A percentile compares a stretch with the other conserved stretches of the same genome.
Conservation (phyloP, 2,888 invertebrate species). For the Pandemis corylana region DNA sequence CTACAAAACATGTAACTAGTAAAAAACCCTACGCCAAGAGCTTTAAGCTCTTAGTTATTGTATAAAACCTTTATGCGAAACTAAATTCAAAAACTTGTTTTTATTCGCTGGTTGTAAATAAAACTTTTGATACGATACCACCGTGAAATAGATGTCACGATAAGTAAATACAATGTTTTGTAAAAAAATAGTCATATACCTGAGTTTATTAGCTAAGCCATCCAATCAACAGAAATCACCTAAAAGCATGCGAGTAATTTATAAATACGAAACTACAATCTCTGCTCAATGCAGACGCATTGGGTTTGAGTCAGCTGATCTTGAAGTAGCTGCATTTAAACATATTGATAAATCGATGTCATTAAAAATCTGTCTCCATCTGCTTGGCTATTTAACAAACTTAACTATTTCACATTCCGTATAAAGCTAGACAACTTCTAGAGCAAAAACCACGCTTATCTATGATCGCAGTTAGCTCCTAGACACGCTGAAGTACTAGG, state of each 20-base stretch:
- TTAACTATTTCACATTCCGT: constrained; percentile 23
- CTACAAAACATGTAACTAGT: no score
- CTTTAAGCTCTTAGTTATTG: no score
- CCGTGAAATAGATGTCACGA: not conserved
- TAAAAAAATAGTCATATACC: no score
- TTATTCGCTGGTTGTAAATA: not conserved
- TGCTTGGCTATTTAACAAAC: not conserved
- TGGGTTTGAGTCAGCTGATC: not conserved
- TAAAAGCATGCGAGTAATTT: not conserved
- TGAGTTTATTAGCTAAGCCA: not conserved
- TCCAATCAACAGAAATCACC: not conserved
- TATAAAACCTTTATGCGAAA: not conserved
- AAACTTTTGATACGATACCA: no score
- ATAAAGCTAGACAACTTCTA: constrained; percentile 15
- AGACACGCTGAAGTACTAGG: constrained; percentile 75
- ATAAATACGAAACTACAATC: not conserved
- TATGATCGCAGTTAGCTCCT: constrained; percentile 79
- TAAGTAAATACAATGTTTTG: no score
- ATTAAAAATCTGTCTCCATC: constrained; percentile 30
- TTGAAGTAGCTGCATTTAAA: not conserved
- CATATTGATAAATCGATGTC: constrained; percentile 8
- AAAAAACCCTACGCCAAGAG: no score
- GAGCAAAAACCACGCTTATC: constrained; percentile 59
- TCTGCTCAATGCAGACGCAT: constrained; percentile 16
- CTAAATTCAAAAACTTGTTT: not conserved